Conservation (phyloP, 2,113 vertebrate genomes). For the Etheostoma spectabile region DNA sequence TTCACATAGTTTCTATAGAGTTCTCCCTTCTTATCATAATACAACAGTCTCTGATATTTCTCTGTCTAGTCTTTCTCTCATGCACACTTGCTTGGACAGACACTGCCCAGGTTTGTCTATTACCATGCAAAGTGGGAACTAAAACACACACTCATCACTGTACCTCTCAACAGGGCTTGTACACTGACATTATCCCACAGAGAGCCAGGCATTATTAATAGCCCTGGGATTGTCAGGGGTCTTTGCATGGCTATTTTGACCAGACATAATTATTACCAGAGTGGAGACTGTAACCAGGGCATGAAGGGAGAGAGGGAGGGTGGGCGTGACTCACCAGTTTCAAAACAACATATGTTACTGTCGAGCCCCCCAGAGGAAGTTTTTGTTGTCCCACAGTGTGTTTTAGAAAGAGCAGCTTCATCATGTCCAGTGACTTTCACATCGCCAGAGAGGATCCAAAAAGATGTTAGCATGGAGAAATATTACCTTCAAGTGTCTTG, state of each 20-base stretch:
- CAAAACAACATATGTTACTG: conserved; percentile 58
- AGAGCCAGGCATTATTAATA: conserved; percentile 73
- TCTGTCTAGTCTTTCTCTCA: conserved; percentile 10
- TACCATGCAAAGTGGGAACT: conserved; percentile 45
- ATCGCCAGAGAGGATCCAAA: conserved; percentile 3
- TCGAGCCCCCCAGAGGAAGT: conserved; percentile 41
- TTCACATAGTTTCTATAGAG: conserved; percentile 8
- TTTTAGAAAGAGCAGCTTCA: conserved; percentile 14
- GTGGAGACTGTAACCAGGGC: conserved; percentile 58
- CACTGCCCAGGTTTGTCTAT: conserved; percentile 13
- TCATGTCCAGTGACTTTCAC: conserved; percentile 37
- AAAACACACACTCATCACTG: conserved; percentile 46
- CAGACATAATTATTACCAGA: conserved; percentile 64
- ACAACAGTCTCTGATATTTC: conserved; percentile 17
- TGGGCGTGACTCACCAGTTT: conserved; percentile 30
- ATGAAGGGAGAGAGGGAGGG: conserved; percentile 18
- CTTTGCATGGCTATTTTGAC: conserved; percentile 60
- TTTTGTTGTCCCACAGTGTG: background rate
- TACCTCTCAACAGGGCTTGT: conserved; percentile 47
- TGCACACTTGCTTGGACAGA: conserved; percentile 11
- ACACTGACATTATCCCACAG: conserved; percentile 72
- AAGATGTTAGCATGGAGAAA: conserved; percentile 17
- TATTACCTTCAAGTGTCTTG: background rate
- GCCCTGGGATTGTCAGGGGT: conserved; percentile 62
- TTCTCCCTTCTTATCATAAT: conserved; percentile 33